Evolutionary conservation across 2,888 invertebrate genomes (phyloP).

Genomic region (Reticulitermes lucifugus): DNA sequence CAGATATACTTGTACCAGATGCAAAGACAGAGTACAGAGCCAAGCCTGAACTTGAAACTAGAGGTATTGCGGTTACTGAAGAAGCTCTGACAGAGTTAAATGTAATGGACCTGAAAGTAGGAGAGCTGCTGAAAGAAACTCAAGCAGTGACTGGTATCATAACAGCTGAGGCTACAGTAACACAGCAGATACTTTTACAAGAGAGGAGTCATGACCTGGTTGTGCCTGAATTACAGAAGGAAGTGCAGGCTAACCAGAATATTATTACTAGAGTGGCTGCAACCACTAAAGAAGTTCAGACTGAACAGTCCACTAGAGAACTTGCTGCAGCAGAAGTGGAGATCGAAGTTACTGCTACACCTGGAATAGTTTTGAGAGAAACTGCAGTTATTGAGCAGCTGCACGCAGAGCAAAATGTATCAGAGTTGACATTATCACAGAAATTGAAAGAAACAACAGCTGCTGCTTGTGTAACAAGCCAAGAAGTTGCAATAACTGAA

Average conservation of each 20-base stretch:
- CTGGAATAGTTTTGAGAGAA: constrained; percentile 10
- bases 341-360: background rate
- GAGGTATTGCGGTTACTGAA: constrained; percentile 42
- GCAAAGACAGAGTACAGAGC: constrained; percentile 21
- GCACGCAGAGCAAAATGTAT: background rate
- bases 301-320: constrained; percentile 37
- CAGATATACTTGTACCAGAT: constrained; percentile 17
- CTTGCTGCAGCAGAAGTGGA: background rate
- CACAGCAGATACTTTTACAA: constrained; percentile 21
- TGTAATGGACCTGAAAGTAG: constrained; percentile 21
- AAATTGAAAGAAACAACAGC: constrained; percentile 24
- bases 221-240: constrained; percentile 6
- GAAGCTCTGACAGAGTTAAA: background rate
- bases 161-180: constrained; percentile 43
- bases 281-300: constrained; percentile 34
- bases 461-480: constrained; percentile 27
- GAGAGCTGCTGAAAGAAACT: constrained; percentile 23
- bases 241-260: background rate
- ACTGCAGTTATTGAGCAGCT: constrained; percentile 12
- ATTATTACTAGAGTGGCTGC: constrained; percentile 36
- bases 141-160: constrained; percentile 31
- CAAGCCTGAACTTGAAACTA: constrained; percentile 23
- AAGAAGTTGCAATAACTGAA: constrained; percentile 46
- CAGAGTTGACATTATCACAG: constrained; percentile 13
- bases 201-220: constrained; percentile 16